Evolutionary conservation across 2,797 vertebrate genomes (phyloP).

Genomic region (Rallus crepitans): DNA sequence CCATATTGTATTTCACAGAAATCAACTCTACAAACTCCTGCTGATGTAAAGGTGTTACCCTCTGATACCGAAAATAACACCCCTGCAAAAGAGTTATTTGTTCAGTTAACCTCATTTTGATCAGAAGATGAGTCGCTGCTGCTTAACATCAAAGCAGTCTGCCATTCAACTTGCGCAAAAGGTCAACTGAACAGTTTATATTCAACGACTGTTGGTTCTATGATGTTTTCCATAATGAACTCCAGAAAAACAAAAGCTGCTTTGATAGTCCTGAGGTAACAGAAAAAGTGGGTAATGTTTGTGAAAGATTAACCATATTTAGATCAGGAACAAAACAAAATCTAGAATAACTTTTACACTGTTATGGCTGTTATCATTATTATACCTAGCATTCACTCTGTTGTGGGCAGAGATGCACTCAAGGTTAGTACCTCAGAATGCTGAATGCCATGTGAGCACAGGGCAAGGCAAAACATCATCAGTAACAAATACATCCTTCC

Average conservation of each 20-base stretch:
- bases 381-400: neutral
- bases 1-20: neutral
- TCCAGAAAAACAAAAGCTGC: neutral
- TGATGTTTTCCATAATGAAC: neutral
- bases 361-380: neutral
- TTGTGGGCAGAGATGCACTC: neutral
- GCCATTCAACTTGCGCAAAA: neutral
- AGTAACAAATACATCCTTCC: neutral
- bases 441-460: neutral
- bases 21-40: neutral
- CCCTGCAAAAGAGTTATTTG: neutral
- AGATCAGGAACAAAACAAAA: neutral
- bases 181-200: conserved; percentile 25
- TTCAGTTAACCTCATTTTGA: neutral
- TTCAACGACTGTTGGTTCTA: neutral
- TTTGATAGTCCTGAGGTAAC: neutral
- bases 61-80: neutral
- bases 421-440: neutral
- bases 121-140: neutral
- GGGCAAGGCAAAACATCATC: neutral
- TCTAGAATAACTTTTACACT: neutral
- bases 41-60: neutral
- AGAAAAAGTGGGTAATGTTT: neutral
- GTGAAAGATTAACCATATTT: neutral
- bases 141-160: neutral